Evolutionary conservation across 2,888 invertebrate genomes (phyloP).

Genomic region (Folsomia candida): DNA sequence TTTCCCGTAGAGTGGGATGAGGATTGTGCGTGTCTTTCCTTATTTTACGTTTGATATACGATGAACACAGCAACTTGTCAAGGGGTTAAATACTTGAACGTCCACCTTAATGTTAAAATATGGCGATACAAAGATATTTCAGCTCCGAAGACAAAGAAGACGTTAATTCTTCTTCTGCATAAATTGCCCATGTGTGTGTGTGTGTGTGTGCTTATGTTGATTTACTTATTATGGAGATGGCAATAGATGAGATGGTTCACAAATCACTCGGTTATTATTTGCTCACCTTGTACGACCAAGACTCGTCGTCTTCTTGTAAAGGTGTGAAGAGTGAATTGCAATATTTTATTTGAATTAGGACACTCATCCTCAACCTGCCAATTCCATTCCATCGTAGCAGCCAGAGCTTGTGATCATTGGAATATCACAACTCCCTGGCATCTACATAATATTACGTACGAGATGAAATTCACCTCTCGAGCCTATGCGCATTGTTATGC

Average conservation of each 20-base stretch:
- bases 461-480: not conserved
- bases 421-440: not conserved
- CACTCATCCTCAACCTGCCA: not conserved
- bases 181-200: too few relatives aligned
- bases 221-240: not conserved
- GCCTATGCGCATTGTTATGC: not conserved
- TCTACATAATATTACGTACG: not conserved
- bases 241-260: not conserved
- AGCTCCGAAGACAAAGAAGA: too few relatives aligned
- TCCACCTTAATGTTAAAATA: too few relatives aligned
- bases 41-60: not conserved
- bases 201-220: too few relatives aligned
- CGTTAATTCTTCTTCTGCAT: too few relatives aligned
- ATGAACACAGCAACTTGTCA: slow-evolving; percentile 5
- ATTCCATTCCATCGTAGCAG: too few relatives aligned
- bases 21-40: slow-evolving; percentile 5
- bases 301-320: too few relatives aligned
- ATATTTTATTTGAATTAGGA: not conserved
- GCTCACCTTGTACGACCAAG: not conserved
- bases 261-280: not conserved
- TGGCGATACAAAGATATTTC: too few relatives aligned
- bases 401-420: too few relatives aligned
- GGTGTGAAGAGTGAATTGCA: not conserved
- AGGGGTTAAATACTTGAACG: not conserved
- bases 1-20: not conserved